phyloP scores from a whole-genome alignment of 2,113 vertebrate species.

The Lepisosteus oculatus region DNA sequence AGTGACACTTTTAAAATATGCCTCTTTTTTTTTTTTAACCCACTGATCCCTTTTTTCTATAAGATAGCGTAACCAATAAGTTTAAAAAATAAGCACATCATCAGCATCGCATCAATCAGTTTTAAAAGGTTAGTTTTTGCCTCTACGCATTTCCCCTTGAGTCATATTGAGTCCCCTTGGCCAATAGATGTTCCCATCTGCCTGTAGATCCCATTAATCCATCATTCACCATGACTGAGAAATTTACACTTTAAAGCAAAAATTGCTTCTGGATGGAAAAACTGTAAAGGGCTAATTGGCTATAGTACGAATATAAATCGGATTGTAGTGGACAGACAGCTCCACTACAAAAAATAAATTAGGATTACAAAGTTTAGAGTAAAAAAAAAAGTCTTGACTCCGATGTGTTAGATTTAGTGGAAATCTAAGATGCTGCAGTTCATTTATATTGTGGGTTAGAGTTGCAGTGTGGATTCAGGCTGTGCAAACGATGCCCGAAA shows the following conservation, averaged over 20 bases:
- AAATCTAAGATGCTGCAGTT: no score
- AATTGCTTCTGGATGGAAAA: slow-evolving; percentile 14
- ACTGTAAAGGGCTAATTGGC: background rate
- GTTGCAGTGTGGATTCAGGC: no score
- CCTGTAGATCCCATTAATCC: slow-evolving; percentile 61
- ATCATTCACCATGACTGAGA: slow-evolving; percentile 63
- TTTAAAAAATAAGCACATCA: no score
- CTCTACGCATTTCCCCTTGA: background rate
- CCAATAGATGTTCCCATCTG: slow-evolving; percentile 64
- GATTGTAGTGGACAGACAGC: background rate
- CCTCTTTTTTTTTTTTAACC: slow-evolving; percentile 20
- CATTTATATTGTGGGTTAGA: no score
- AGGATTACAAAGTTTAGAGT: no score
- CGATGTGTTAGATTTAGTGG: no score
- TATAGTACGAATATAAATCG: background rate
- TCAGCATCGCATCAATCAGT: no score
- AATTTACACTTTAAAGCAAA: slow-evolving; percentile 40
- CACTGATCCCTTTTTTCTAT: background rate
- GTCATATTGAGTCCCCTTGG: slow-evolving; percentile 43
- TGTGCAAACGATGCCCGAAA: no score
- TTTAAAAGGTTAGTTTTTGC: no score
- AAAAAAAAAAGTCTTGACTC: no score
- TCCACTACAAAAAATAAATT: no score
- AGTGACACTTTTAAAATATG: slow-evolving; percentile 20
- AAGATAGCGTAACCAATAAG: no score